Evolutionary conservation across 2,797 vertebrate genomes (phyloP).

Genomic region (Dendrocincla fuliginosa): DNA sequence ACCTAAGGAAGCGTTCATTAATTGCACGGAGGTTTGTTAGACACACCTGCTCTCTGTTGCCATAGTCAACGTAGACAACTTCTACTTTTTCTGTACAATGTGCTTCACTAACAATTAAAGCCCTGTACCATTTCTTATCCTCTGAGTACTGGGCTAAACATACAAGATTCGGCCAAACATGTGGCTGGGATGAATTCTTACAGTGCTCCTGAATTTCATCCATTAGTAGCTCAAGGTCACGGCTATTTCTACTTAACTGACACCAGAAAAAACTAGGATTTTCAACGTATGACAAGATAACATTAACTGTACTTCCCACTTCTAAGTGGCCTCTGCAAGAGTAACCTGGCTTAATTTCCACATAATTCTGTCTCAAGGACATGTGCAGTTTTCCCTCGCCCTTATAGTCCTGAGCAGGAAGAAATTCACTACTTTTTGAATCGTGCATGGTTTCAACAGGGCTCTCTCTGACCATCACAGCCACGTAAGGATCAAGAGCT

Average conservation of each 20-base stretch:
- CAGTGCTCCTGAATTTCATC: conserved; percentile 86
- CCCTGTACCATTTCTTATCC: conserved; percentile 89
- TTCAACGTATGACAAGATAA: conserved; percentile 83
- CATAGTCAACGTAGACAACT: conserved; percentile 90
- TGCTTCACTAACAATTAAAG: conserved; percentile 78
- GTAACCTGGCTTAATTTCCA: conserved; percentile 20
- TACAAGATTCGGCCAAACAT: conserved; percentile 64
- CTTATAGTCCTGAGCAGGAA: neutral
- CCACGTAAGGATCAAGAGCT: neutral
- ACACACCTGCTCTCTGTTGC: conserved; percentile 81
- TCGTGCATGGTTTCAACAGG: neutral
- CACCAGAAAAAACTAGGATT: conserved; percentile 94
- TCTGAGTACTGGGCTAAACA: conserved; percentile 86
- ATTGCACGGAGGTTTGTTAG: conserved; percentile 81
- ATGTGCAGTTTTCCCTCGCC: neutral
- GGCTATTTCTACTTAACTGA: conserved; percentile 77
- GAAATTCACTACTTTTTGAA: neutral
- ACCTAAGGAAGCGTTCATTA: conserved; percentile 78
- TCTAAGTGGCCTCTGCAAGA: conserved; percentile 74
- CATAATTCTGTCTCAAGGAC: neutral
- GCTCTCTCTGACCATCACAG: neutral
- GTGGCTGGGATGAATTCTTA: conserved; percentile 65
- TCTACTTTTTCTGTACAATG: conserved; percentile 72
- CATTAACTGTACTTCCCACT: conserved; percentile 87
- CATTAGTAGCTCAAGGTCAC: conserved; percentile 82